A percentile compares a stretch with the other conserved stretches of the same genome.
Evolutionary conservation across 2,797 vertebrate genomes (phyloP).

Genomic region (Vultur gryphus): DNA sequence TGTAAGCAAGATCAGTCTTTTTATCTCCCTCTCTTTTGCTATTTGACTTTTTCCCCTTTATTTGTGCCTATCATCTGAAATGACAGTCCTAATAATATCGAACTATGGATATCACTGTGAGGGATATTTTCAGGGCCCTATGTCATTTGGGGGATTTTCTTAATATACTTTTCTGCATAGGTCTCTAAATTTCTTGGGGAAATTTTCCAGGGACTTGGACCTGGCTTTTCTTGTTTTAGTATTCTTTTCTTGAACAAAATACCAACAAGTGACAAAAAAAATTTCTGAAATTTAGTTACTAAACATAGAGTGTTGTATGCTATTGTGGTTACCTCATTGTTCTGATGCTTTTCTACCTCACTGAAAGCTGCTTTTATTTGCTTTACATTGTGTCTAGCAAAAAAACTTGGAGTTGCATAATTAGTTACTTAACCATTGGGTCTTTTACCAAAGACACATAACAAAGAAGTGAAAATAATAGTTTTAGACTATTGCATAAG

Average conservation of each 20-base stretch:
- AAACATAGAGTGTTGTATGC: fast-evolving
- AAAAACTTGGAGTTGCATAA: neutral
- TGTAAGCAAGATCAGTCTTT: neutral
- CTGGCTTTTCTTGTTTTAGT: neutral
- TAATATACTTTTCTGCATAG: neutral
- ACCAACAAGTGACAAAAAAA: neutral
- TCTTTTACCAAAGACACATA: neutral
- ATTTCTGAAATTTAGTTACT: neutral
- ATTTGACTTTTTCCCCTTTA: fast-evolving
- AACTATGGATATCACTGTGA: neutral
- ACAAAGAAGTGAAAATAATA: neutral
- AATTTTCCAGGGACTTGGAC: neutral
- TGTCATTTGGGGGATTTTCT: neutral
- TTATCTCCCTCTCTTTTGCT: neutral
- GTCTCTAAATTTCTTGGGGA: neutral
- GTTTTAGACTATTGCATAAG: neutral
- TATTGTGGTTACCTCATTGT: neutral
- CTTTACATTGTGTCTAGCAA: neutral
- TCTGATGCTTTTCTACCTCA: neutral
- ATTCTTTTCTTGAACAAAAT: neutral
- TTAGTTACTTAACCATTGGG: neutral
- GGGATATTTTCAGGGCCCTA: neutral
- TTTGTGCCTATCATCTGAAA: neutral
- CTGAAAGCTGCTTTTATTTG: neutral
- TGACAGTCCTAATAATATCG: neutral